A percentile compares a stretch with the other conserved stretches of the same genome.
These are phyloP conservation scores for Moxostoma hubbsi DNA, from an alignment of 2,797 vertebrate genomes.

Conservation along the genomic window DNA sequence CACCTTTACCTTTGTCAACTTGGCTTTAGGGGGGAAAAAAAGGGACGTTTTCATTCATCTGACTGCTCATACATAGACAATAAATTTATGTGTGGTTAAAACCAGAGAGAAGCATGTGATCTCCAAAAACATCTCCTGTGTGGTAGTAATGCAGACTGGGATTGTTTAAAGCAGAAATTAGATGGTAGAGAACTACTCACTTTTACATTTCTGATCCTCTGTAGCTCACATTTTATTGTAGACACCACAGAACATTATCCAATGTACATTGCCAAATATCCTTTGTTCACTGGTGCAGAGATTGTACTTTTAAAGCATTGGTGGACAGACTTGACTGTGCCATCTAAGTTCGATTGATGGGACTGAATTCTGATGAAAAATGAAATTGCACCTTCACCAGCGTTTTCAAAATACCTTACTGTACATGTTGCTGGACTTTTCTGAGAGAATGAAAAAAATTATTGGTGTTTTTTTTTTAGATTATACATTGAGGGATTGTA, in stretches of 20 bases:
- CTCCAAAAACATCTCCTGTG: conserved; percentile 18
- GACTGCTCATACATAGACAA: conserved; percentile 18
- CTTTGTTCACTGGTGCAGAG: conserved; percentile 14
- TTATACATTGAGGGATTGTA: conserved; percentile 36
- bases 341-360: not conserved
- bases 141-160: not conserved
- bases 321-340: conserved; percentile 2
- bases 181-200: conserved; percentile 5
- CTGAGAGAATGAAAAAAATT: conserved; percentile 18
- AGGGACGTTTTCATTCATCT: conserved; percentile 40
- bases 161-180: conserved; percentile 1
- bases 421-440: conserved; percentile 30
- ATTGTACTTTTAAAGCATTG: not conserved
- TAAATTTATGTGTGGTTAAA: conserved; percentile 11
- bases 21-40: conserved; percentile 25
- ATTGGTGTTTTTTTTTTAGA: conserved; percentile 25
- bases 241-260: conserved; percentile 6
- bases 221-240: conserved; percentile 44
- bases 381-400: conserved; percentile 48
- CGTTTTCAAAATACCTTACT: conserved; percentile 28
- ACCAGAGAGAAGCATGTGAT: conserved; percentile 23
- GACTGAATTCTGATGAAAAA: conserved; percentile 2
- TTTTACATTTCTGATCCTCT: conserved; percentile 35
- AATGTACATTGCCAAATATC: conserved; percentile 24
- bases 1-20: conserved; percentile 31